Evolutionary conservation across 1,140 invertebrate genomes (phyloP), one percentile per base, ranked within the genome.

Genomic region (Eriocheir sinensis): DNA sequence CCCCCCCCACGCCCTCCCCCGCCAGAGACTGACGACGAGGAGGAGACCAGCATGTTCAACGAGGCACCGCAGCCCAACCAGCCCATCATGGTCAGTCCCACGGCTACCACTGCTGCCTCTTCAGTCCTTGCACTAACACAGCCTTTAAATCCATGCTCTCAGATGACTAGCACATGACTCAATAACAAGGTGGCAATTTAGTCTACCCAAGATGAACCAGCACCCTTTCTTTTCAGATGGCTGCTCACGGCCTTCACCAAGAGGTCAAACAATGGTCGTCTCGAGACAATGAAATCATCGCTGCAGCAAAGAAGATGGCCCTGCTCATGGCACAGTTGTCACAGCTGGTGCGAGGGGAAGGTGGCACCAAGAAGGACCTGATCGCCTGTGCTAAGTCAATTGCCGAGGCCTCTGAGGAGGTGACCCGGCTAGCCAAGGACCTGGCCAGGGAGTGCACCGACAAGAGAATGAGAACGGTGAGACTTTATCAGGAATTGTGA

Each of bases 241-340:
- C 99, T 91, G 99, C 99, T 27, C 99, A 99, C 97, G 99, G 99
- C 96, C 97, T 99, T 15, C 99, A 99, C 97, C 98, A 99, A 97
- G 99, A 99, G 97, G 98, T 99, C 9, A 98, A 98, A 92, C 99
- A 99, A 96, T 99, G 99, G 99, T 99, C 99, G 0, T 99, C 99
- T 95, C 99, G 99, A 97, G 99, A 99, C 97, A 99, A 99, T 97
- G 99, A 99, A 96, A 99, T 99, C 96, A 99, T 99, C 96, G 99
- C 99, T 8, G 99, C 99, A 6, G 99, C 99, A 32, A 99, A 99
- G 96, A 98, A 98, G 96, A 99, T 99, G 99, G 99, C 99, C 94
- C 97, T 99, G 95, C 97, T 99, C 34, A 99, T 99, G 99, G 99
- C 99, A 27, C 97, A 98, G 95, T 97, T 99, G 12, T 99, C 99